Percentiles rank a stretch among this genome's conserved stretches.
Evolutionary conservation across 1,140 invertebrate species (phyloP).

Genomic region (Schlechtendalia chinensis): DNA sequence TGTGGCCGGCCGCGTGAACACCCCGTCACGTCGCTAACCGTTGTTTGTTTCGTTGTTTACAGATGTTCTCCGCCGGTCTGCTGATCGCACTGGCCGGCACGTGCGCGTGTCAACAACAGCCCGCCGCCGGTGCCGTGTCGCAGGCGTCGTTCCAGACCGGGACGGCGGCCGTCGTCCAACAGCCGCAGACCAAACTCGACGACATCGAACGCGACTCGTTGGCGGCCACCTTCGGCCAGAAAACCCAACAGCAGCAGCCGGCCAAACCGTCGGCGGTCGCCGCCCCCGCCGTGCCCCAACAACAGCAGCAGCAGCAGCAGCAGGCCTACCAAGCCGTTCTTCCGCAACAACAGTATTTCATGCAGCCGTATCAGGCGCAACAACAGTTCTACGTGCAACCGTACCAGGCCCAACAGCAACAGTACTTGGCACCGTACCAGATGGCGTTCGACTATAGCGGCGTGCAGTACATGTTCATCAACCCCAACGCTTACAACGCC

Average conservation of each 20-base stretch:
- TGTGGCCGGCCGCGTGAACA: no score
- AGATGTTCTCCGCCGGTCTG: constrained; percentile 15
- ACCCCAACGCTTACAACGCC: background rate
- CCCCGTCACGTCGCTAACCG: no score
- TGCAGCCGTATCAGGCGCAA: background rate
- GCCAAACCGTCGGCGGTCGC: background rate
- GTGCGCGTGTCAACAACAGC: constrained; percentile 25
- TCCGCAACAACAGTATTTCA: background rate
- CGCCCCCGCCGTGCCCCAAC: background rate
- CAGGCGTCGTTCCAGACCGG: constrained; percentile 8
- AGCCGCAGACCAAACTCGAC: constrained; percentile 19
- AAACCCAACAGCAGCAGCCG: constrained; percentile 10
- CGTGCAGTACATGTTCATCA: constrained; percentile 25
- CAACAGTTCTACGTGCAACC: constrained; percentile 24
- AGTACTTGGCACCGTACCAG: constrained; percentile 22
- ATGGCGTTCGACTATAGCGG: constrained; percentile 15
- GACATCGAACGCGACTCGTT: constrained; percentile 41
- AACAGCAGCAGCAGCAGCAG: background rate
- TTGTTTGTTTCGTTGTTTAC: background rate
- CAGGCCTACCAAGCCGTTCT: background rate
- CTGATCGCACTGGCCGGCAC: background rate
- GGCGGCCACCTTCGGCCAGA: background rate
- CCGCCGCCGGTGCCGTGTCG: background rate
- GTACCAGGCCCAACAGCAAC: constrained; percentile 17
- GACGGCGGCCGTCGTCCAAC: background rate